phyloP scores from a whole-genome alignment of 2,113 vertebrate species.

The Chrysemys picta region DNA sequence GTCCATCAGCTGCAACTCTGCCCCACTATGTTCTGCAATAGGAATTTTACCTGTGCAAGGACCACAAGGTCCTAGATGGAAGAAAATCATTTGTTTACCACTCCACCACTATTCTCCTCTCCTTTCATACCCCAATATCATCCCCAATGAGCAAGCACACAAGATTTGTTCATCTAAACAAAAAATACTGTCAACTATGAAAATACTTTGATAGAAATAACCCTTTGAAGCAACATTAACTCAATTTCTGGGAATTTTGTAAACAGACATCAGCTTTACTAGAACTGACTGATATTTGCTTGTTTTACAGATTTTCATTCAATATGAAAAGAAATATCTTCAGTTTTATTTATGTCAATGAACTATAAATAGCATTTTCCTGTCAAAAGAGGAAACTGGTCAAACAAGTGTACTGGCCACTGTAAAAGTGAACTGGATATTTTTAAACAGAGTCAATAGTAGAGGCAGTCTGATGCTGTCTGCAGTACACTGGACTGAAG shows the following conservation, averaged over 20 bases:
- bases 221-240: neutral
- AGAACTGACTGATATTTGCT: neutral
- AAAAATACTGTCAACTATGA: neutral
- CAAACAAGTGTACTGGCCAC: conserved; percentile 48
- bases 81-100: neutral
- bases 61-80: neutral
- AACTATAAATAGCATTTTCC: neutral
- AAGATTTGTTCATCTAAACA: neutral
- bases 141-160: neutral
- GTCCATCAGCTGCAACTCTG: neutral
- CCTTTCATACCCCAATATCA: neutral
- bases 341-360: fast-evolving
- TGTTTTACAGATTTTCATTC: neutral
- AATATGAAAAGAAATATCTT: neutral
- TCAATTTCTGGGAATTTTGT: neutral
- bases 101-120: neutral
- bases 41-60: neutral
- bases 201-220: neutral
- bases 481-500: conserved; percentile 61
- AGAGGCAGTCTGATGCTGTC: conserved; percentile 30
- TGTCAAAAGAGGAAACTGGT: neutral
- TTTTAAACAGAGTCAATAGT: neutral
- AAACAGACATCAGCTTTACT: neutral
- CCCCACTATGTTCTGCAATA: neutral
- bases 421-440: conserved; percentile 44